Evolutionary conservation across 2,113 vertebrate species (phyloP), one percentile per base, ranked within the genome.

Genomic region (Chloebia gouldiae): DNA sequence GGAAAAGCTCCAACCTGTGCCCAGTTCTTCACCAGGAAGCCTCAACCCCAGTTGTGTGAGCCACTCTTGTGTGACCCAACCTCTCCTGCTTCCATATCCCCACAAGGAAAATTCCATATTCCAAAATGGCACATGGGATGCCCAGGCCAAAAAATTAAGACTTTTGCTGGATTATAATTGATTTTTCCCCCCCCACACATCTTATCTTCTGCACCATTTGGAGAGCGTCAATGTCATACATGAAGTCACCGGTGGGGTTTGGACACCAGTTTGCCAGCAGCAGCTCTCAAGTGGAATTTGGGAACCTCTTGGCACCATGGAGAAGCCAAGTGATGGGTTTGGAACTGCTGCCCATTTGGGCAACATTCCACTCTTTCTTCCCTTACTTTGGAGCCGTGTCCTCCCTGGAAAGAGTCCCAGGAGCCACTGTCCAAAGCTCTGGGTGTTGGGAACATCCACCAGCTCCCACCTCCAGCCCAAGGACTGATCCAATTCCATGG

Each of bases 261-360:
- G 19, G 53, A 39, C 13, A 10, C 11, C 22, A 10, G 2, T 16
- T 68, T 28, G 7, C 24, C 59, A 51, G 39, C 18, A 10, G 60
- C 35, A 2, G 35, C 11, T 53, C 61, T 61, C 6, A 1, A 1
- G 6, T 0, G 0, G 39, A 24, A 40, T 57, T 70, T 4, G 9
- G 79, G 65, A 57, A 60, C 1, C 1, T 1, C 31, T 31, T 0
- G 3, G 54, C n/a, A 30, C 39, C 22, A 1, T 1, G 10, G 82
- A 63, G 66, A 64, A 3, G 2, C 59, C 6, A 1, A 73, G 40
- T 0, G 6, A 82, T 10, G 21, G 31, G 27, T 86, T 40, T 35
- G 39, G 16, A 60, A 9, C 53, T 31, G 18, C 60, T 63, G 30
- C 30, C 33, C 31, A 1, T 33, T 51, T 60, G 53, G 72, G 30